Base-by-base conservation (phyloP, 1,140 invertebrate species). In the Dreissena rostriformis region DNA sequence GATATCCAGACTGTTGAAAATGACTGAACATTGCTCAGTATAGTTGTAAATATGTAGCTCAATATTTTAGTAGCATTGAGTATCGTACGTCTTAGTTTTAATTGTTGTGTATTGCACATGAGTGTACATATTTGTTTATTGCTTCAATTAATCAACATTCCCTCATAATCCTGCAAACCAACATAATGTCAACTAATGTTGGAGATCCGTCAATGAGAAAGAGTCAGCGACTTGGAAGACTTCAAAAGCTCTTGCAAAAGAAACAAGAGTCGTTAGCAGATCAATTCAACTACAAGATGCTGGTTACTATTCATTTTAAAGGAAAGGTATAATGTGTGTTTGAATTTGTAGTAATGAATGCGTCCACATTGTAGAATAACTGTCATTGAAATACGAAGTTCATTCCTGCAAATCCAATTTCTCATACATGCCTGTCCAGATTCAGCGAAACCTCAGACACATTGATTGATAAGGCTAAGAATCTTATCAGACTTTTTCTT, bases 251-350 rank as follows among this genome's bases (percentile, higher is more conserved):
- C 67, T 81, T 93, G 14, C 80, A 91, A 39, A 92, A 92, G 86
- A 93, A 92, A 76, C 80, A 88, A 84, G 92, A 93, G 88, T 91
- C 92, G 49, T 83, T 93, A 61, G 92, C 92, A 55, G 92, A 93
- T 83, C 91, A 93, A 75, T 93, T 93, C 91, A 90, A 93, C 52
- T 93, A 92, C 87, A 93, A 92, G 87, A 92, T 93, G 92, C 92
- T 90, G 79, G 89, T 92, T 74, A 72, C 90, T 26, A 92, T 93
- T 84, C 91, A 92, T 79, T 93, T 93, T 80, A 93, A 93, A 86
- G 92, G 92, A 52, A 89, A 92, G 92, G 92, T 93, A 88, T 80
- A 26, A 17, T 0, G 4, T 39, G 4, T 39, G 39, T 39, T 39
- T 39, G 2, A 39, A 39, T 39, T 2, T 39, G 2, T 39, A 39